Conservation (phyloP, 2,888 invertebrate species). For the Saturnia pavonia region DNA sequence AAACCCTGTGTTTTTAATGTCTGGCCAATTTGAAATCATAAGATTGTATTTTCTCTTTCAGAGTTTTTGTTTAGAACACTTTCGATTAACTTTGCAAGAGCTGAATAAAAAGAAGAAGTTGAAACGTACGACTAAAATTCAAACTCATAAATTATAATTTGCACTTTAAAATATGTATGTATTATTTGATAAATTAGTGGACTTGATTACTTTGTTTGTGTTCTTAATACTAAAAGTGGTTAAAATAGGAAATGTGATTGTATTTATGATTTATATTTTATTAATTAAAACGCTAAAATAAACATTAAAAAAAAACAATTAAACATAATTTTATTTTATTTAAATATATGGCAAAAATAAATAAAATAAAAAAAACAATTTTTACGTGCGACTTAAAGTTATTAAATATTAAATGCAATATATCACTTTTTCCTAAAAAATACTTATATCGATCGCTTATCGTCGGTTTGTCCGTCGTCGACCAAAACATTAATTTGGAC, state of each 20-base stretch:
- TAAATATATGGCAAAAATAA: constrained; percentile 70
- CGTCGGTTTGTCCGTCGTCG: constrained; percentile 69
- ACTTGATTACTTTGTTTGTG: not conserved
- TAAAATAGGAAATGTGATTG: not conserved
- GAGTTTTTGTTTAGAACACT: not conserved
- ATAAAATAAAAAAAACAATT: constrained; percentile 40
- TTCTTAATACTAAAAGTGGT: not conserved
- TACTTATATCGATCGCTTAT: constrained; percentile 34
- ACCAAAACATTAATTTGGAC: constrained; percentile 70
- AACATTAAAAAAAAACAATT: constrained; percentile 31
- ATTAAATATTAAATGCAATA: constrained; percentile 36
- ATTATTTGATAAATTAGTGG: not conserved
- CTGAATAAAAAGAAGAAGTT: not conserved
- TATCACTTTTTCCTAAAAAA: constrained; percentile 21
- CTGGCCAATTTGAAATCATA: not conserved
- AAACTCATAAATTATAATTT: not conserved
- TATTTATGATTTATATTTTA: not conserved
- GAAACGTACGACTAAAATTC: not conserved
- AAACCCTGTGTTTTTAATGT: not conserved
- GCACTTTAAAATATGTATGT: not conserved
- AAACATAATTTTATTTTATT: constrained; percentile 45
- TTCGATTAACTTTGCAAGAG: too few relatives aligned
- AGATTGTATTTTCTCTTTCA: not conserved
- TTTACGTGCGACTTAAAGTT: constrained; percentile 28
- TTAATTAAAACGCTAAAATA: constrained; percentile 15